Conservation (phyloP, 2,888 invertebrate species). For the Neocrepidodera transversa region DNA sequence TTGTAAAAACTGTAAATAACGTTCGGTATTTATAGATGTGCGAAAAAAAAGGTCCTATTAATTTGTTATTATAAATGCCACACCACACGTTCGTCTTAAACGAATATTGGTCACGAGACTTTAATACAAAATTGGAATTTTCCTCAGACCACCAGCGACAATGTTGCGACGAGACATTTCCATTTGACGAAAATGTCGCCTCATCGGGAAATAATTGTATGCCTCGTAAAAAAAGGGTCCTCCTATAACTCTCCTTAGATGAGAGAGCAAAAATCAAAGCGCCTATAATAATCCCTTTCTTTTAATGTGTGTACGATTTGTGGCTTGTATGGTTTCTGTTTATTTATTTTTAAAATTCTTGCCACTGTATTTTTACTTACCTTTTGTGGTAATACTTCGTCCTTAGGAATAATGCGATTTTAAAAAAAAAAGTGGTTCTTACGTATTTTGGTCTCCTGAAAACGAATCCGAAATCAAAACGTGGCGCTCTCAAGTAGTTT, state of each 20-base stretch:
- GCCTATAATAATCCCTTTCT: constrained; percentile 7
- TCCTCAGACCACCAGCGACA: neutral
- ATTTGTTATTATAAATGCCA: constrained; percentile 20
- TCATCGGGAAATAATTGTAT: neutral
- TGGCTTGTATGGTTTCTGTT: neutral
- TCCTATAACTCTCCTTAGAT: constrained; percentile 26
- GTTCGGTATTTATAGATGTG: constrained; percentile 12
- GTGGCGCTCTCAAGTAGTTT: no score
- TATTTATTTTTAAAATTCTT: no score
- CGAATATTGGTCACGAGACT: constrained; percentile 16
- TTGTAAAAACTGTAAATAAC: neutral
- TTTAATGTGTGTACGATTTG: constrained; percentile 2
- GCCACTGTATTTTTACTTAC: no score
- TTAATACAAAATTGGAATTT: neutral
- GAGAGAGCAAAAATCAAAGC: constrained; percentile 19
- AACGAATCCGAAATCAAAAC: no score
- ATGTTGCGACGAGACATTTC: neutral
- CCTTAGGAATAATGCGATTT: no score
- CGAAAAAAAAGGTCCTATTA: constrained; percentile 26
- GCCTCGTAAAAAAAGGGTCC: constrained; percentile 9
- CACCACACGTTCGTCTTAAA: constrained; percentile 22
- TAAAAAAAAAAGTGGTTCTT: no score
- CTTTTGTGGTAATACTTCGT: no score
- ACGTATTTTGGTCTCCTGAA: no score
- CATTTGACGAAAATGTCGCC: neutral